Evolutionary conservation across 2,113 vertebrate species (phyloP), one percentile per base, ranked within the genome.

Genomic region (Brachionichthys hirsutus): DNA sequence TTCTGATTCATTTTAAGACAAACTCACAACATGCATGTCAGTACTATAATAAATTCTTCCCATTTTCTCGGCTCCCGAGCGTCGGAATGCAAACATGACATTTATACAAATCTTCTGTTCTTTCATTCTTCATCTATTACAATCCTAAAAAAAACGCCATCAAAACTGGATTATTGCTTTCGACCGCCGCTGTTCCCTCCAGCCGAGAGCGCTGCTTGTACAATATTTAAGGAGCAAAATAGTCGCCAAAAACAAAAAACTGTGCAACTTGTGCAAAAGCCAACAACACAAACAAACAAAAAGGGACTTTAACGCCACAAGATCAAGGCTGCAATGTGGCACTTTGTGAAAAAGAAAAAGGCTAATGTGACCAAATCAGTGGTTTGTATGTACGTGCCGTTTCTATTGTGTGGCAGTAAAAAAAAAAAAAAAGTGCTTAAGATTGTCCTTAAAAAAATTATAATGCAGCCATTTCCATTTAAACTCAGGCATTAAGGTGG

Each of bases 251-350:
- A 4, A 53, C 53, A 52, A 55, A 46, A 15, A 54, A n/a, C 30
- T 86, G 90, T 90, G 89, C 85, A 90, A 90, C 79, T 67, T 70
- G 71, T 82, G 80, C 76, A 80, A 85, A 55, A 84, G 68, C 73
- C 67, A 84, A 83, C 43, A 43, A 63, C 60, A 52, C 16, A 36
- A 44, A 38, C 14, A 35, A 42, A 16, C 9, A 49, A 57, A 4
- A 2, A 3, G 46, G 36, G 50, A 15, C 3, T 59, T 15, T 30
- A 64, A 57, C 18, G 73, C 82, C 35, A 67, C 20, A 67, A 19
- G 57, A 40, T 60, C 62, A 56, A 73, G 54, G 63, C 65, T 69
- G 35, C 66, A 36, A 51, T 55, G 62, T 82, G 83, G 74, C 67
- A 77, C 62, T 61, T 72, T 41, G 64, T 83, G 75, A 49, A 38